Conservation (phyloP, 2,797 vertebrate species). For the Spea hammondii region DNA sequence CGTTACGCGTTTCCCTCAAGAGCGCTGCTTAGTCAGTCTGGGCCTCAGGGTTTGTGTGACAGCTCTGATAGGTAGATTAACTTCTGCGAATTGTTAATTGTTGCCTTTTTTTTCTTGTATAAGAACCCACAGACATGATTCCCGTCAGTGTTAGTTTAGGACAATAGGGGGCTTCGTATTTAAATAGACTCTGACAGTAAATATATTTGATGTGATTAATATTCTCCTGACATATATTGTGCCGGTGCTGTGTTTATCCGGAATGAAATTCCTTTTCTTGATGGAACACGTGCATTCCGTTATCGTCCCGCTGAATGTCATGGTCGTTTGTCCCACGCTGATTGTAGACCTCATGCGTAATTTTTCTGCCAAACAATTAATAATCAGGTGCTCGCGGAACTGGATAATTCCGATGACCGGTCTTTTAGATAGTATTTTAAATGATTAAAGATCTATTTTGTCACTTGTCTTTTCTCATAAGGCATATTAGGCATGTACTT, state of each 20-base stretch:
- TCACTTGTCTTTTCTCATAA: too few relatives aligned
- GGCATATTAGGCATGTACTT: too few relatives aligned
- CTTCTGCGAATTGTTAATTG: too few relatives aligned
- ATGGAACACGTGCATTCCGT: background rate
- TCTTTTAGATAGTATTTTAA: too few relatives aligned
- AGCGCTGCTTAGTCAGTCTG: too few relatives aligned
- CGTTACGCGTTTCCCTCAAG: too few relatives aligned
- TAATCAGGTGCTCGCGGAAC: too few relatives aligned
- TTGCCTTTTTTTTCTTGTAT: background rate
- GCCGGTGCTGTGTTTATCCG: background rate
- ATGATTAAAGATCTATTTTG: too few relatives aligned
- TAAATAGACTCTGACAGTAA: background rate
- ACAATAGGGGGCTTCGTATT: background rate
- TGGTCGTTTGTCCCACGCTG: constrained; percentile 11
- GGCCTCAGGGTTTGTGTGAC: too few relatives aligned
- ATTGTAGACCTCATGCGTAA: background rate
- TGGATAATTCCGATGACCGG: too few relatives aligned
- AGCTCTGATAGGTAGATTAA: too few relatives aligned
- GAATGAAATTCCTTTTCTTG: constrained; percentile 6
- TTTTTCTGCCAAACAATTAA: too few relatives aligned
- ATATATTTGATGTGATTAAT: background rate
- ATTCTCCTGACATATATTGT: background rate
- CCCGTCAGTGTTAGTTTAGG: background rate
- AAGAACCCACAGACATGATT: background rate
- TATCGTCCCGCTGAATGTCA: background rate